Conservation (phyloP, 2,888 invertebrate genomes). For the Microplitis deprimator region DNA sequence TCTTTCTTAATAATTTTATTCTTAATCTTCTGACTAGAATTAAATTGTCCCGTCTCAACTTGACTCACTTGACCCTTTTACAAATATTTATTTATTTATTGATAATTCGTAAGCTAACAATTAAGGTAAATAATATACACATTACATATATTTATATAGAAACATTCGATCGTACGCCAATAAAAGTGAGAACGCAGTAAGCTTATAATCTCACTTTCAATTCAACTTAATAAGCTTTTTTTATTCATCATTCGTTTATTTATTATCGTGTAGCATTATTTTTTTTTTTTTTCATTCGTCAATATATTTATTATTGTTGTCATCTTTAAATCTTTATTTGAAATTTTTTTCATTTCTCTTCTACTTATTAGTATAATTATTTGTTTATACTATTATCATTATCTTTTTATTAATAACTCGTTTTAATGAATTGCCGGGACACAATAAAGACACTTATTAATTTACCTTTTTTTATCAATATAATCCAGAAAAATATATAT, state of each 20-base stretch:
- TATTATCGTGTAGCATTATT: neutral
- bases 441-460: conserved; percentile 12
- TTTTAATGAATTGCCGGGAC: conserved; percentile 35
- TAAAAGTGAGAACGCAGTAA: conserved; percentile 56
- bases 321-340: conserved; percentile 8
- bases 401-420: conserved; percentile 31
- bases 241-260: conserved; percentile 3
- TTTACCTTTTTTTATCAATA: conserved; percentile 11
- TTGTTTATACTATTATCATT: conserved; percentile 30
- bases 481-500: conserved; percentile 3
- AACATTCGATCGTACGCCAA: conserved; percentile 63
- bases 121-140: conserved; percentile 54
- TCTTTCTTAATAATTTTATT: neutral
- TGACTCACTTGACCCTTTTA: conserved; percentile 50
- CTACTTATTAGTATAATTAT: conserved; percentile 38
- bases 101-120: conserved; percentile 54
- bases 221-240: neutral
- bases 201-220: conserved; percentile 31
- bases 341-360: conserved; percentile 23
- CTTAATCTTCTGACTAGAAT: conserved; percentile 58
- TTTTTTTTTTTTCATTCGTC: conserved; percentile 10
- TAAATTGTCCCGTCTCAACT: conserved; percentile 41
- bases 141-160: conserved; percentile 54
- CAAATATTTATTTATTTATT: conserved; percentile 41
- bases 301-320: conserved; percentile 6